Evolutionary conservation across 2,113 vertebrate genomes (phyloP).

Genomic region (Thamnaconus septentrionalis): DNA sequence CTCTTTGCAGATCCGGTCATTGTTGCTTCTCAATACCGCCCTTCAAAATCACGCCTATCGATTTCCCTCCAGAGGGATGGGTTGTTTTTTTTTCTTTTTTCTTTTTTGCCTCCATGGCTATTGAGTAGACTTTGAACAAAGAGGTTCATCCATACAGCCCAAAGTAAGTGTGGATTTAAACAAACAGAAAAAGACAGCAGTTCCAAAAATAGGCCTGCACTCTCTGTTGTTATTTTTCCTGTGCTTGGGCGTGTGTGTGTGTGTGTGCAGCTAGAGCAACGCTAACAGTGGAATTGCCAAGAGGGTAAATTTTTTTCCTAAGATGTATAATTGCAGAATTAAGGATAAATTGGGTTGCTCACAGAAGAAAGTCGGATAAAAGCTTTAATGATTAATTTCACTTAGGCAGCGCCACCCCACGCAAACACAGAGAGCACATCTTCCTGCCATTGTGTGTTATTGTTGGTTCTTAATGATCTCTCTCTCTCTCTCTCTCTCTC

Average conservation of each 20-base stretch:
- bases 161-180: slow-evolving; percentile 52
- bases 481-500: slow-evolving; percentile 1
- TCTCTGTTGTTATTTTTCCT: slow-evolving; percentile 54
- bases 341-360: slow-evolving; percentile 69
- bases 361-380: slow-evolving; percentile 67
- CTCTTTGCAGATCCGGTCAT: slow-evolving; percentile 53
- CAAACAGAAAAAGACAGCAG: slow-evolving; percentile 6
- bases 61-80: slow-evolving; percentile 69
- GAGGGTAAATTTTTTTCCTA: slow-evolving; percentile 65
- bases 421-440: slow-evolving; percentile 21
- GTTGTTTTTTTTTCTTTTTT: too few relatives aligned
- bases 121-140: slow-evolving; percentile 72
- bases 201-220: slow-evolving; percentile 59
- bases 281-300: slow-evolving; percentile 68
- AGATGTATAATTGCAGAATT: slow-evolving; percentile 73
- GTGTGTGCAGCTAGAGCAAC: slow-evolving; percentile 22
- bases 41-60: slow-evolving; percentile 68
- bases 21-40: slow-evolving; percentile 63
- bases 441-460: slow-evolving; percentile 51
- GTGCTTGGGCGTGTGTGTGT: slow-evolving; percentile 4
- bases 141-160: slow-evolving; percentile 65
- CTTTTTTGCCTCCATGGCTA: slow-evolving; percentile 66
- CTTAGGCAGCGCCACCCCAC: slow-evolving; percentile 44
- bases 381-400: slow-evolving; percentile 72
- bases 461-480: slow-evolving; percentile 60